Evolutionary conservation across 1,140 invertebrate genomes (phyloP).

Genomic region (Atopsyche davidsoni): DNA sequence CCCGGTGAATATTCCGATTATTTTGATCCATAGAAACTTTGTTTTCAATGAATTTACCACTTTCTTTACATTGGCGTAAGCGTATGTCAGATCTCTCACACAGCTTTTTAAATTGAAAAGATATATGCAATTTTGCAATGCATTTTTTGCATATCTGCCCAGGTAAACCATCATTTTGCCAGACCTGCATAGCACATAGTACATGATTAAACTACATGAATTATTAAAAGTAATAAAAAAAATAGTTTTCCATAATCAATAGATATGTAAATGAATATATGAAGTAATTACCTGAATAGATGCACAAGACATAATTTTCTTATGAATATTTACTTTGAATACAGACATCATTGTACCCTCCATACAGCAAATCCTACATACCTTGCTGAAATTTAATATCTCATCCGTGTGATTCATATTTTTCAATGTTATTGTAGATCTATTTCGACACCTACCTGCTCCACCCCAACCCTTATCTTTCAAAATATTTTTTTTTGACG

Average conservation of each 20-base stretch:
- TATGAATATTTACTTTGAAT: conserved; percentile 41
- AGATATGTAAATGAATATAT: conserved; percentile 7
- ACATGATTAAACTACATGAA: conserved; percentile 4
- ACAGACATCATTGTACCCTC: conserved; percentile 39
- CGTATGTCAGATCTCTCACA: conserved; percentile 41
- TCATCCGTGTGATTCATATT: background rate
- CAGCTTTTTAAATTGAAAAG: conserved; percentile 42
- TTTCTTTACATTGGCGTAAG: conserved; percentile 34
- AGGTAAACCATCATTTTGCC: conserved; percentile 43
- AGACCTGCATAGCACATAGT: conserved; percentile 34
- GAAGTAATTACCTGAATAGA: conserved; percentile 37
- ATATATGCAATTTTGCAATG: conserved; percentile 41
- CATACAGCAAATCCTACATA: conserved; percentile 39
- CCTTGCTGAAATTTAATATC: conserved; percentile 23
- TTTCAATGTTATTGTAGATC: no score
- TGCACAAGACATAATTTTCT: conserved; percentile 42
- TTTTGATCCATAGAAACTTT: conserved; percentile 9
- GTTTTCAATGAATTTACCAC: conserved; percentile 20
- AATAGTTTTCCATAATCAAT: conserved; percentile 4
- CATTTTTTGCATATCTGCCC: conserved; percentile 43
- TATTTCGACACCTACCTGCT: no score
- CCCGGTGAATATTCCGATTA: conserved; percentile 9
- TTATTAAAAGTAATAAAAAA: background rate
- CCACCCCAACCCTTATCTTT: no score
- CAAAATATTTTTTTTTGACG: no score